Conservation (phyloP, 2,113 vertebrate genomes). For the Calidris pugnax region DNA sequence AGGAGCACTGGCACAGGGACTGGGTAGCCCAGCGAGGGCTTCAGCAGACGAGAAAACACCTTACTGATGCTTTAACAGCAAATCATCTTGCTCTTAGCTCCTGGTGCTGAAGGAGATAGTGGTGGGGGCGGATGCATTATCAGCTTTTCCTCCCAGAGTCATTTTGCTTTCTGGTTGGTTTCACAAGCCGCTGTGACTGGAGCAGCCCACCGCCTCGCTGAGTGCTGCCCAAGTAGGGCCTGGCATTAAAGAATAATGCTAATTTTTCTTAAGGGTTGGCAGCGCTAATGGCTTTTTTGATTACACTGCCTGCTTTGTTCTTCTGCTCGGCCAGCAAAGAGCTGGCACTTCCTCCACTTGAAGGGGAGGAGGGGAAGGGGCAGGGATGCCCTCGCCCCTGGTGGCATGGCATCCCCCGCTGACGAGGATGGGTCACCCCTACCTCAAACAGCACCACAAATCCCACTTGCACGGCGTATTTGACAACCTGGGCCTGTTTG, state of each 20-base stretch:
- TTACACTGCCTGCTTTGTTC: background rate
- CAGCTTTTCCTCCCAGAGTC: background rate
- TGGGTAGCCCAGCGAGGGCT: background rate
- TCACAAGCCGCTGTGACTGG: background rate
- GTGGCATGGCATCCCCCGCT: background rate
- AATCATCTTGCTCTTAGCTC: background rate
- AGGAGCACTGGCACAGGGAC: background rate
- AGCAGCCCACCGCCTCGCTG: background rate
- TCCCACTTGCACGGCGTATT: rapidly evolving
- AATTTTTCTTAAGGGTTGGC: background rate
- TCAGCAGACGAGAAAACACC: slow-evolving; percentile 49
- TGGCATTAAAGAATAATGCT: background rate
- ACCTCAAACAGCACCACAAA: too few relatives aligned
- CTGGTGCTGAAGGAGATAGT: background rate
- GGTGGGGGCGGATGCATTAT: background rate
- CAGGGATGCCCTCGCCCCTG: rapidly evolving
- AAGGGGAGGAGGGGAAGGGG: background rate
- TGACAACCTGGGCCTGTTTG: background rate
- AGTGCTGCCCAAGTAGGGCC: background rate
- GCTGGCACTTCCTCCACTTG: background rate
- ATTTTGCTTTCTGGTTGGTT: background rate
- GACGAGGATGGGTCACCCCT: background rate
- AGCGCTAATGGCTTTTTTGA: background rate
- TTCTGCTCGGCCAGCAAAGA: background rate
- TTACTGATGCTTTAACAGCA: slow-evolving; percentile 24